phyloP scores from a whole-genome alignment of 37 sponge, comb jelly and placozoan genomes.

The Halisarca cf. caerulea region DNA sequence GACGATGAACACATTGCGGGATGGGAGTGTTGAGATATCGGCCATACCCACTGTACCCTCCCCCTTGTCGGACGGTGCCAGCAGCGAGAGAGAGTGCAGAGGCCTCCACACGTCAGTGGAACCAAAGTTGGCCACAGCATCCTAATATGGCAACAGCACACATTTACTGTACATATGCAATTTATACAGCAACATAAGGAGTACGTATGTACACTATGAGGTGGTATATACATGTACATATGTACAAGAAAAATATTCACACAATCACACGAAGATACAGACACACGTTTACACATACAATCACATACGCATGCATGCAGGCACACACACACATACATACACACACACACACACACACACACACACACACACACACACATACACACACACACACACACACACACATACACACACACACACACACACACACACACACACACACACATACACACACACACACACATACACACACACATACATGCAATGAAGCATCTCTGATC shows the following conservation, averaged over 20 bases:
- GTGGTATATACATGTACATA: background rate
- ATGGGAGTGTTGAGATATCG: conserved; percentile 68
- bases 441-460: background rate
- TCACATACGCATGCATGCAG: no score
- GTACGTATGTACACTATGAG: background rate
- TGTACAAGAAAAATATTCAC: background rate
- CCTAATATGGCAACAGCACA: background rate
- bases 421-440: background rate
- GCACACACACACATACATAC: no score
- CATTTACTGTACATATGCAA: no score
- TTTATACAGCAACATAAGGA: background rate
- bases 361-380: no score
- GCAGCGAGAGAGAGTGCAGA: conserved; percentile 68
- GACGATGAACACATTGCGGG: conserved; percentile 81
- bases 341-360: no score
- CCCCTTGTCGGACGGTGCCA: conserved; percentile 7
- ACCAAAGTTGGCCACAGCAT: conserved; percentile 56
- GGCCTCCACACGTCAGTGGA: conserved; percentile 81
- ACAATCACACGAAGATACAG: no score
- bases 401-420: no score
- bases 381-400: no score
- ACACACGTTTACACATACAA: no score
- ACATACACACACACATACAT: no score
- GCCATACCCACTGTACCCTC: conserved; percentile 20
- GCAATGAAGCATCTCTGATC: no score